Evolutionary conservation across 2,113 vertebrate species (phyloP), one percentile per base, ranked within the genome.

Genomic region (Antennarius striatus): DNA sequence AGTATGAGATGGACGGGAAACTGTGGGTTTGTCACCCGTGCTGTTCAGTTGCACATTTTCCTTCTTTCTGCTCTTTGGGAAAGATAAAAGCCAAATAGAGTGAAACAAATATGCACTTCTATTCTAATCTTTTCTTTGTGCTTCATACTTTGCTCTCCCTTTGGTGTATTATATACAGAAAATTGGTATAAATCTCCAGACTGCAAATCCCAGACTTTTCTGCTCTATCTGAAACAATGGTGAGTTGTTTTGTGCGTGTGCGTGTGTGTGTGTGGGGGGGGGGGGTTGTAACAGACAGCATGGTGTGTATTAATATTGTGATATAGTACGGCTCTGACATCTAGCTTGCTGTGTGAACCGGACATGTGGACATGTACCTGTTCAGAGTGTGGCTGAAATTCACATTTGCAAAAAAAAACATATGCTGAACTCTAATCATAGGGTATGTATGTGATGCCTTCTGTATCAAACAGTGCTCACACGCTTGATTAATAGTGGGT

Each of bases 61-160:
- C 70, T 56, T 77, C 57, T 57, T 39, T 77, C 42, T 63, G 32
- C 62, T 80, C 68, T 64, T 70, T 65, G 55, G 48, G 5, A 39
- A 52, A 30, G 55, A 75, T 28, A 88, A 65, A 47, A 72, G 63
- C 50, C 50, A 42, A 22, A 39, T 48, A 53, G 77, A 75, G 70
- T 60, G 64, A 57, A 46, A 67, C 73, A 80, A 71, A 78, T 60
- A 73, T 56, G 40, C 68, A 64, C 63, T 67, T 73, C 63, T 73
- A 68, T 80, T 80, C 82, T 51, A 68, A 72, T 77, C 63, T 70
- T 79, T 73, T 66, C 57, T 80, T 81, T 71, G 67, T 76, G 56
- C 73, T 78, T 75, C 56, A 48, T 52, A 32, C 55, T 46, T 82
- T 79, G 73, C 58, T 71, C 61, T 63, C 22, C 29, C 59, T 63